phyloP scores from a whole-genome alignment of 2,888 invertebrate genomes.

The Linnaemya vulpina region DNA sequence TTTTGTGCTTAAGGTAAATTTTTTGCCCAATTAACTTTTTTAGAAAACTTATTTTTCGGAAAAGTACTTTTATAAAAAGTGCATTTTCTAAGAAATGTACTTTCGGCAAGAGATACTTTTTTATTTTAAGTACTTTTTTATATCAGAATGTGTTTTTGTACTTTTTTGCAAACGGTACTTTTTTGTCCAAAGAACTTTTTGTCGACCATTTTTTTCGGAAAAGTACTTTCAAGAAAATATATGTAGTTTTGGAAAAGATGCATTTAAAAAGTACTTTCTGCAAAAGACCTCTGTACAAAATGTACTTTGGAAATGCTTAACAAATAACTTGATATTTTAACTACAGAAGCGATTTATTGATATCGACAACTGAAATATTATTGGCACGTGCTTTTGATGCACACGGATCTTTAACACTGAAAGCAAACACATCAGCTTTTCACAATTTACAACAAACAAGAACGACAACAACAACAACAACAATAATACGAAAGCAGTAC shows the following conservation, averaged over 20 bases:
- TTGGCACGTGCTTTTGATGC: slow-evolving; percentile 51
- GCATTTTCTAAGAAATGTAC: not conserved
- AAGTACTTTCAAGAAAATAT: too few species aligned
- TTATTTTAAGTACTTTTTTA: too few species aligned
- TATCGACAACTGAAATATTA: slow-evolving; percentile 27
- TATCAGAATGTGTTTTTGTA: too few species aligned
- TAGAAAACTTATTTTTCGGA: too few species aligned
- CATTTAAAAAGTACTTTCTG: too few species aligned
- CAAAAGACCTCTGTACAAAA: too few species aligned
- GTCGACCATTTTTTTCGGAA: too few species aligned
- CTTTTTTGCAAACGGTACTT: not conserved
- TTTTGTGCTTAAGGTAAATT: not conserved
- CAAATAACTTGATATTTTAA: not conserved
- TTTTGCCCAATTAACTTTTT: not conserved
- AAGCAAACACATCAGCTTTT: slow-evolving; percentile 44
- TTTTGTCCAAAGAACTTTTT: not conserved
- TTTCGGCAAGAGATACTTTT: not conserved
- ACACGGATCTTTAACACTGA: too few species aligned
- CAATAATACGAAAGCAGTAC: not conserved
- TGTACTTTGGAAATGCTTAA: not conserved
- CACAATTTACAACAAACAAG: slow-evolving; percentile 3
- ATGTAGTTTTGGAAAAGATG: too few species aligned
- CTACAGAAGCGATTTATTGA: slow-evolving; percentile 5
- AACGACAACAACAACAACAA: too few species aligned
- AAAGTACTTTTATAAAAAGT: not conserved